Percentiles rank a stretch among this genome's conserved stretches.
Evolutionary conservation across 2,797 vertebrate genomes (phyloP).

Genomic region (Sebastes alutus): DNA sequence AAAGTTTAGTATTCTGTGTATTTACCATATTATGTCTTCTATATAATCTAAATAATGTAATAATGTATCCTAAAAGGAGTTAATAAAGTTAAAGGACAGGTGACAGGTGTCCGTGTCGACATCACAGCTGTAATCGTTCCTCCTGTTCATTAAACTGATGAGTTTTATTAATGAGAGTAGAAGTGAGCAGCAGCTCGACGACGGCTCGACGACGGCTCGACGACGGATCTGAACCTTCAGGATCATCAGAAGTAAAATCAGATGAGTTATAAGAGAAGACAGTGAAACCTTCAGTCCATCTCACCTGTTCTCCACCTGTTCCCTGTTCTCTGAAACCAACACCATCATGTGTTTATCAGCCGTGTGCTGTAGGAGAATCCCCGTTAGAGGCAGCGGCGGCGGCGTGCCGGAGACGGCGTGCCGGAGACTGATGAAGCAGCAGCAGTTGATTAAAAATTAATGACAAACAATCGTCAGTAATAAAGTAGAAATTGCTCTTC

Average conservation of each 20-base stretch:
- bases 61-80: not conserved
- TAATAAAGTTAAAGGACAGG: not conserved
- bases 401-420: not conserved
- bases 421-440: slow-evolving; percentile 50
- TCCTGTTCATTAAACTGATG: not conserved
- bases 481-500: slow-evolving; percentile 75
- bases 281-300: too few relatives aligned
- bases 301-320: not conserved
- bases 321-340: not conserved
- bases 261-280: too few relatives aligned
- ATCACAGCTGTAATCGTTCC: not conserved
- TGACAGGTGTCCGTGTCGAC: not conserved
- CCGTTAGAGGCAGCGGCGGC: not conserved
- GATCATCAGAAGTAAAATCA: too few relatives aligned
- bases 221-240: too few relatives aligned
- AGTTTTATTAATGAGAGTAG: too few relatives aligned
- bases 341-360: not conserved
- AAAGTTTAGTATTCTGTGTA: not conserved
- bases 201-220: too few relatives aligned
- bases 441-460: slow-evolving; percentile 77
- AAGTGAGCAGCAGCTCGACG: too few relatives aligned
- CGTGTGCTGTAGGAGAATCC: not conserved
- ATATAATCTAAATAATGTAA: not conserved
- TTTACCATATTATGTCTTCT: not conserved
- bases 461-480: slow-evolving; percentile 74